These are phyloP conservation scores for Drosophila limbata DNA, from an alignment of 2,888 invertebrate genomes.

Conservation along the genomic window DNA sequence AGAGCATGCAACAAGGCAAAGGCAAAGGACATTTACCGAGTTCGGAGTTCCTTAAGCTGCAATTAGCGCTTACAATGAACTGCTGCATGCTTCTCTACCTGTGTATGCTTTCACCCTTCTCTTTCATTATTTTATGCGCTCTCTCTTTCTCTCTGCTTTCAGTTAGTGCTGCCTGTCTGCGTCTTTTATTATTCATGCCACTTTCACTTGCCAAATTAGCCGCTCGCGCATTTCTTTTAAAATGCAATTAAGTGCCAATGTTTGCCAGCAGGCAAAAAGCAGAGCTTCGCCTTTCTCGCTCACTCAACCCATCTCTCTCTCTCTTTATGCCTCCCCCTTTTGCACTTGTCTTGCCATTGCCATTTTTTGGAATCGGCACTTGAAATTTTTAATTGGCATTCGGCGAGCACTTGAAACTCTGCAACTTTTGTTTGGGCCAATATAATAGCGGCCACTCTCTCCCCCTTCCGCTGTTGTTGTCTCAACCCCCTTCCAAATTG, in stretches of 20 bases:
- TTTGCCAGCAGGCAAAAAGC: slow-evolving; percentile 49
- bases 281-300: not conserved
- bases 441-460: slow-evolving; percentile 34
- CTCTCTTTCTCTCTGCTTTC: not conserved
- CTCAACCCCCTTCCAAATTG: not conserved
- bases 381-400: slow-evolving; percentile 75
- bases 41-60: slow-evolving; percentile 66
- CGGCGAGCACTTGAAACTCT: slow-evolving; percentile 66
- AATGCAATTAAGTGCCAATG: slow-evolving; percentile 76
- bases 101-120: not conserved
- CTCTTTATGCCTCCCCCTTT: not conserved
- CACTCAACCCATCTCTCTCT: not conserved
- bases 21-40: slow-evolving; percentile 51
- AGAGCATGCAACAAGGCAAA: slow-evolving; percentile 7
- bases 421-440: slow-evolving; percentile 54
- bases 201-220: slow-evolving; percentile 77
- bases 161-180: slow-evolving; percentile 32
- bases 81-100: slow-evolving; percentile 22
- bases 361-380: slow-evolving; percentile 37
- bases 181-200: slow-evolving; percentile 73
- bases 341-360: slow-evolving; percentile 6
- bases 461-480: not conserved
- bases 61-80: slow-evolving; percentile 72
- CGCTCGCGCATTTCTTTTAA: slow-evolving; percentile 68
- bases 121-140: not conserved